These are phyloP conservation scores for Onychomys leucogaster DNA, from an alignment of 2,797 vertebrate genomes.

Conservation along the genomic window DNA sequence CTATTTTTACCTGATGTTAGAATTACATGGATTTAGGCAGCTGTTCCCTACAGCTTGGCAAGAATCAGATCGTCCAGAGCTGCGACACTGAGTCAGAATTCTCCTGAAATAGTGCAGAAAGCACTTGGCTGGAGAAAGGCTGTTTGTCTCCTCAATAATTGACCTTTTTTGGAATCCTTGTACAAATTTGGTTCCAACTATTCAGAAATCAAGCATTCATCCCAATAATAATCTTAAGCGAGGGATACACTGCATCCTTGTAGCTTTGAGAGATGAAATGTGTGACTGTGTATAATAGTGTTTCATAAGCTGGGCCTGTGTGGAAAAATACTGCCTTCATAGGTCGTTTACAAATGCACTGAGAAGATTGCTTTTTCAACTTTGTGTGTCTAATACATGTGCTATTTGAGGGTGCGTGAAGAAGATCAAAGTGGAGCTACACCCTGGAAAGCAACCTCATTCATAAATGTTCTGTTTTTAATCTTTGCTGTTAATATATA, in stretches of 20 bases:
- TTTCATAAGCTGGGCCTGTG: not conserved
- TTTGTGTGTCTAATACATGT: not conserved
- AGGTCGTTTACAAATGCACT: slow-evolving; percentile 57
- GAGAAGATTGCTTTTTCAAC: slow-evolving; percentile 43
- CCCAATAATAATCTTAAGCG: slow-evolving; percentile 46
- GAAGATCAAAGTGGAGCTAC: not conserved
- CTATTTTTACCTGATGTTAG: slow-evolving; percentile 42
- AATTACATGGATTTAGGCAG: not conserved
- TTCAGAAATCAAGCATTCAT: slow-evolving; percentile 69
- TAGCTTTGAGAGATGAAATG: not conserved
- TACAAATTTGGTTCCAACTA: slow-evolving; percentile 54
- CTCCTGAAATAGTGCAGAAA: slow-evolving; percentile 58
- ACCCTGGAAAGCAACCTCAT: not conserved
- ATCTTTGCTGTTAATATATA: not conserved
- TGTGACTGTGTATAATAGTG: not conserved
- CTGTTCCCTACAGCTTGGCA: not conserved
- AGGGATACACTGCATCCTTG: not conserved
- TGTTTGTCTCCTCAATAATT: slow-evolving; percentile 40
- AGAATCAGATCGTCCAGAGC: not conserved
- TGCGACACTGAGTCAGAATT: slow-evolving; percentile 44
- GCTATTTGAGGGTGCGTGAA: not conserved
- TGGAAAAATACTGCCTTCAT: slow-evolving; percentile 58
- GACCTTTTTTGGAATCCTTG: slow-evolving; percentile 54
- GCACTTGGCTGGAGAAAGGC: slow-evolving; percentile 39
- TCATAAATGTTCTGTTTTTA: not conserved